Evolutionary conservation across 2,888 invertebrate genomes (phyloP), one percentile per base, ranked within the genome.

Genomic region (Bellardia bayeri): DNA sequence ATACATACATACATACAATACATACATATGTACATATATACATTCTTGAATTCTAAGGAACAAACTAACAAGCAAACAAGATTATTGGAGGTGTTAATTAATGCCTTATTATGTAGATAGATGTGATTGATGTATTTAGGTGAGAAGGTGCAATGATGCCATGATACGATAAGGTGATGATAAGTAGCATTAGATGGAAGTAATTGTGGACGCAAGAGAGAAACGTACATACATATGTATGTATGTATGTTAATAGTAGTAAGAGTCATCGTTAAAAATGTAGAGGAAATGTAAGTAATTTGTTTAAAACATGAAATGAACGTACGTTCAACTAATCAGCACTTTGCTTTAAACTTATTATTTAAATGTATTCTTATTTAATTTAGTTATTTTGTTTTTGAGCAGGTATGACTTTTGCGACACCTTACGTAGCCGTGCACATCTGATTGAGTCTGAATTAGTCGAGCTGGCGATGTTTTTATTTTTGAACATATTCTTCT

Each of bases 401-500:
- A 56, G 23, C 56, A 56, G 56, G 23, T 56, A 23, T 23, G 30
- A 61, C 33, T 13, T 61, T 33, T 61, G 61, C 14, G 33, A 33
- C 56, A 61, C 14, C 33, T 33, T 61, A 13, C 1, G 30, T 33
- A 61, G 11, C 16, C 23, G 56, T 56, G 16, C 56, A 16, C 23
- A 23, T 23, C 8, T 23, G 16, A 23, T 56, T 23, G 56, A 11
- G n/a, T 54, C 51, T 16, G 51, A 54, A 54, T 54, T 5, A 14
- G 51, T 54, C 51, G 3, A 11, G 45, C 13, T 13, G 45, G 61
- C 16, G 23, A 51, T 75, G n/a, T n/a, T n/a, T n/a, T 85, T 83
- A 87, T 72, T 89, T 89, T 69, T 91, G 88, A 82, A 89, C 82
- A 71, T 88, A 89, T 76, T 88, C 91, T 89, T 92, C 92, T 90